These are phyloP conservation scores for Hapalemur alaotrensis DNA, from an alignment of 2,797 vertebrate genomes.

Conservation along the genomic window DNA sequence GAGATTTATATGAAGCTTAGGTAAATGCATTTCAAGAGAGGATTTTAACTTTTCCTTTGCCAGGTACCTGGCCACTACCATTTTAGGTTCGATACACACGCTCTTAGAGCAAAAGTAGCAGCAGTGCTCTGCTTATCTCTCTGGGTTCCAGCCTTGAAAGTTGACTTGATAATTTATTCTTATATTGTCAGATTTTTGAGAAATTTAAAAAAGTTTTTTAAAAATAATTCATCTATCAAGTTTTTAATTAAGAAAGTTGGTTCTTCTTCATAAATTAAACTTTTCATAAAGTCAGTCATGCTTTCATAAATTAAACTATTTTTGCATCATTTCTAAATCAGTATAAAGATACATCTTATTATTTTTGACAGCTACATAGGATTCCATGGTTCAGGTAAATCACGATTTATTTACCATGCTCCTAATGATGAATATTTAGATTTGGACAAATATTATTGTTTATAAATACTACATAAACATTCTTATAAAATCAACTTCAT, in stretches of 20 bases:
- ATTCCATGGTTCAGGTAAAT: not conserved
- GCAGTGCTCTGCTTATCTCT: not conserved
- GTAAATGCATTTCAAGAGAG: not conserved
- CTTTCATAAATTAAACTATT: conserved; percentile 3
- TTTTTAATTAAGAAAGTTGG: not conserved
- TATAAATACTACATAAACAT: not conserved
- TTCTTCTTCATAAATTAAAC: not conserved
- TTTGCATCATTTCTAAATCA: not conserved
- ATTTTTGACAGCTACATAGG: not conserved
- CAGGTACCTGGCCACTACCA: not conserved
- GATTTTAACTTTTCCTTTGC: not conserved
- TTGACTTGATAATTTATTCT: not conserved
- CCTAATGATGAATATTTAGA: not conserved
- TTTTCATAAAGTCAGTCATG: not conserved
- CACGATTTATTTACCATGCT: not conserved
- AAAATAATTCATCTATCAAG: not conserved
- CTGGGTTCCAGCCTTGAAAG: not conserved
- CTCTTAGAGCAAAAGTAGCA: not conserved
- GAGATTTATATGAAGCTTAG: not conserved
- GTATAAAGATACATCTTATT: not conserved
- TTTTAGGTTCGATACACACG: not conserved
- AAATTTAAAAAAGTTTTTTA: not conserved
- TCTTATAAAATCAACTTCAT: not conserved
- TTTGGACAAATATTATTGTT: not conserved
- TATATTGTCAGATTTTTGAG: not conserved